Conservation (phyloP, 2,113 vertebrate species). For the Pedetes capensis region DNA sequence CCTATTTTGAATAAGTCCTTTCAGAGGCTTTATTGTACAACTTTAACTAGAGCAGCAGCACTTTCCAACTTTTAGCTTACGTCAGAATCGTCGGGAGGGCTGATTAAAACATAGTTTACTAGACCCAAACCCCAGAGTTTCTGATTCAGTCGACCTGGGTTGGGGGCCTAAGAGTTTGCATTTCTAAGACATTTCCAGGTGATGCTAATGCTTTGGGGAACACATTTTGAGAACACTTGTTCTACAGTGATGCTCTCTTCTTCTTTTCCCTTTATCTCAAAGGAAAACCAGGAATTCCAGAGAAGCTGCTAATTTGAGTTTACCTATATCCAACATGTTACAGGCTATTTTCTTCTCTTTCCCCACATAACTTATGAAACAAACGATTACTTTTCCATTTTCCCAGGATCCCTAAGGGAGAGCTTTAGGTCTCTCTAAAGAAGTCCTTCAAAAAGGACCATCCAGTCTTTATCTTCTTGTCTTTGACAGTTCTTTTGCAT, state of each 20-base stretch:
- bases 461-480: constrained; percentile 49
- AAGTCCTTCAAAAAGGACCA: not conserved
- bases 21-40: not conserved
- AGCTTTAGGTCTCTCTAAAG: not conserved
- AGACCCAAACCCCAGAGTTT: not conserved
- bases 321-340: not conserved
- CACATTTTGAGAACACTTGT: not conserved
- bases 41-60: not conserved
- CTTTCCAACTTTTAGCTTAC: not conserved
- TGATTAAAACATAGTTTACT: not conserved
- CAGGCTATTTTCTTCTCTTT: not conserved
- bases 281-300: constrained; percentile 35
- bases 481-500: constrained; percentile 63
- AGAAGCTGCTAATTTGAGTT: constrained; percentile 21
- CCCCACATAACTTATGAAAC: not conserved
- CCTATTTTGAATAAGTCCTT: constrained; percentile 38
- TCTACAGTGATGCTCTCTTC: not conserved
- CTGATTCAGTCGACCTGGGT: not conserved
- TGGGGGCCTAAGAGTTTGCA: not conserved
- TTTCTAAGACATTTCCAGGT: not conserved
- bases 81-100: not conserved
- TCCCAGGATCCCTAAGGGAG: constrained; percentile 19
- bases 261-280: constrained; percentile 48
- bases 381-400: constrained; percentile 21
- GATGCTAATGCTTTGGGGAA: not conserved